Evolutionary conservation across 1,140 invertebrate genomes (phyloP).

Genomic region (Sitophilus oryzae): DNA sequence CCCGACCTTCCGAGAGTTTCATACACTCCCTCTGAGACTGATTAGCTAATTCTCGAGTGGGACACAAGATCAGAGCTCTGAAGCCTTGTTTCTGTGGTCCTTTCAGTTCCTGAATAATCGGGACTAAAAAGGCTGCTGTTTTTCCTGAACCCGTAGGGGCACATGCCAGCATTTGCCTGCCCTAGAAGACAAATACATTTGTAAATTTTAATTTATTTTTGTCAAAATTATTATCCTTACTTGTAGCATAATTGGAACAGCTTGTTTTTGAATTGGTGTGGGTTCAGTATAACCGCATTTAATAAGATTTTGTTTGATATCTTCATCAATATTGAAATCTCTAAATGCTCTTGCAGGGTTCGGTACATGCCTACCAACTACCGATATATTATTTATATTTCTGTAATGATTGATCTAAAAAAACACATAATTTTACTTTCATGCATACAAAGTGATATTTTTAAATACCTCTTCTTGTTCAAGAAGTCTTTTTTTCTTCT

Average conservation of each 20-base stretch:
- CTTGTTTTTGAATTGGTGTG: constrained; percentile 93
- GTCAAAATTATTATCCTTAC: constrained; percentile 43
- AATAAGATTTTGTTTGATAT: constrained; percentile 67
- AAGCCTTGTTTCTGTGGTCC: constrained; percentile 64
- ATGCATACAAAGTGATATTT: too few species aligned
- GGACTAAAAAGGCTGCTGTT: constrained; percentile 79
- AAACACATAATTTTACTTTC: too few species aligned
- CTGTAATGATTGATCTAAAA: constrained; percentile 56
- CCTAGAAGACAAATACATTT: constrained; percentile 51
- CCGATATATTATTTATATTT: constrained; percentile 70
- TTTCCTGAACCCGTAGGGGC: constrained; percentile 91
- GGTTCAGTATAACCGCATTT: constrained; percentile 71
- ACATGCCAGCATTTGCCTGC: constrained; percentile 82
- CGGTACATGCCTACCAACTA: constrained; percentile 69
- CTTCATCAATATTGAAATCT: constrained; percentile 56
- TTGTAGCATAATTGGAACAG: constrained; percentile 79
- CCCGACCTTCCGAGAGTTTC: constrained; percentile 65
- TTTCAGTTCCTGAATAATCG: constrained; percentile 65
- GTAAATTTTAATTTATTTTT: constrained; percentile 1
- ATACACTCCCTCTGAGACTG: constrained; percentile 84
- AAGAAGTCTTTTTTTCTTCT: constrained; percentile 44
- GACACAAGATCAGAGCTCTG: constrained; percentile 80
- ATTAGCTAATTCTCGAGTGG: constrained; percentile 87
- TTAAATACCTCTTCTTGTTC: constrained; percentile 43
- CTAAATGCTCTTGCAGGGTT: constrained; percentile 68